These are phyloP conservation scores for Gymnocephalus cernua DNA, from an alignment of 2,113 vertebrate species.

Conservation along the genomic window DNA sequence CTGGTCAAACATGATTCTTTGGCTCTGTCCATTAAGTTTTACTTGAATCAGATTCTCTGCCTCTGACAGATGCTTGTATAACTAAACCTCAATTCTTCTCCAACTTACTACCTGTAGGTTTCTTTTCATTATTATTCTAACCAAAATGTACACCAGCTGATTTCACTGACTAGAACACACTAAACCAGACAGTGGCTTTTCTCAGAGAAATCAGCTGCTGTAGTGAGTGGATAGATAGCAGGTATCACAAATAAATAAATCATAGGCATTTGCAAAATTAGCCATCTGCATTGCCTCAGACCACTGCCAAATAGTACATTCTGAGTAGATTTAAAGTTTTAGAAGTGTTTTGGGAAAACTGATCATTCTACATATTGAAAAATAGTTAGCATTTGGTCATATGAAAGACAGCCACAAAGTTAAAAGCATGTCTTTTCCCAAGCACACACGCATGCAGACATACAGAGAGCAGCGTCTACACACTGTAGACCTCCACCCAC, in stretches of 20 bases:
- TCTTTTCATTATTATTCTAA: neutral
- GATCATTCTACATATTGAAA: neutral
- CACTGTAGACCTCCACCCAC: conserved; percentile 55
- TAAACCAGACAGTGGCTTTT: neutral
- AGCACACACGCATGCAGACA: conserved; percentile 61
- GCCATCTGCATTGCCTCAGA: conserved; percentile 43
- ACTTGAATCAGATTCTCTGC: neutral
- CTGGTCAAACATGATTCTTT: neutral
- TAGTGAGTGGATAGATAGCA: neutral
- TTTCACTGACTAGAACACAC: conserved; percentile 8
- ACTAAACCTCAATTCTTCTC: neutral
- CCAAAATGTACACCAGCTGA: neutral
- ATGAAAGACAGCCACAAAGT: conserved; percentile 73
- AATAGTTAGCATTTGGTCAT: neutral
- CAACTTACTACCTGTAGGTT: neutral
- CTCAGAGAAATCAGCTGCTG: conserved; percentile 12
- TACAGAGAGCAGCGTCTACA: conserved; percentile 47
- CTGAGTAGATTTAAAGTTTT: conserved; percentile 6
- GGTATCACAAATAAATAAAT: conserved; percentile 20
- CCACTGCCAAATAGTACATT: conserved; percentile 13
- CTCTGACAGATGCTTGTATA: neutral
- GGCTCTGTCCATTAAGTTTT: neutral
- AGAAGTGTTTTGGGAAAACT: neutral
- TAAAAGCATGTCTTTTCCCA: conserved; percentile 76
- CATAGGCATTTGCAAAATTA: neutral